A percentile compares a stretch with the other conserved stretches of the same genome.
These are phyloP conservation scores for Mystacornis crossleyi DNA, from an alignment of 2,113 vertebrate genomes.

Conservation along the genomic window DNA sequence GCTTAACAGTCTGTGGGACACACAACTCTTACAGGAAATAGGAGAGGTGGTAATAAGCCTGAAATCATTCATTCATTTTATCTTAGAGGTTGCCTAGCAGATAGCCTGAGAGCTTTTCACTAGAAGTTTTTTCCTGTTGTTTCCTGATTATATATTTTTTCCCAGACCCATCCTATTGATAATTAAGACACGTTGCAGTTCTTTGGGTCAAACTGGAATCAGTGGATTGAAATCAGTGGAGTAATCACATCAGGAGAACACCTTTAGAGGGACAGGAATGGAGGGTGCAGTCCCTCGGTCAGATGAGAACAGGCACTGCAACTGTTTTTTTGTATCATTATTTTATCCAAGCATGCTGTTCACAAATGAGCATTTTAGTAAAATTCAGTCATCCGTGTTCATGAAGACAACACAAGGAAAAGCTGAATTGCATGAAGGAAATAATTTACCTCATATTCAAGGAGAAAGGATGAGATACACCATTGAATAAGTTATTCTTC, in stretches of 20 bases:
- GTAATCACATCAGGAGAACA: background rate
- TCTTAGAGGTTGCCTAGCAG: background rate
- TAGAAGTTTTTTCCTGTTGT: background rate
- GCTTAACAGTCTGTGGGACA: background rate
- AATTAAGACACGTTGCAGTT: background rate
- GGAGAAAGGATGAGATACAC: background rate
- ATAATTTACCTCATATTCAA: background rate
- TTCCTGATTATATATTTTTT: background rate
- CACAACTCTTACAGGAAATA: background rate
- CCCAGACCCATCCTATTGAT: background rate
- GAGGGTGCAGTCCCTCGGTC: background rate
- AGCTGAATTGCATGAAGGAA: background rate
- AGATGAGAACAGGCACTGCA: background rate
- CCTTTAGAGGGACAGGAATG: background rate
- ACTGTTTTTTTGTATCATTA: background rate
- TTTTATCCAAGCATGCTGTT: background rate
- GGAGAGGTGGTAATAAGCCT: background rate
- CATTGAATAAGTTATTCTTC: background rate
- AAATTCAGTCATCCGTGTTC: background rate
- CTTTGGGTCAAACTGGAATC: background rate
- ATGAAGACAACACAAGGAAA: background rate
- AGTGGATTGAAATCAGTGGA: background rate
- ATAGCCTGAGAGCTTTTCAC: background rate
- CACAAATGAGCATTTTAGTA: background rate
- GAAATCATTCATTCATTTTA: background rate